These are phyloP conservation scores for Ferrisia virgata DNA, from an alignment of 2,888 invertebrate genomes.

Conservation along the genomic window DNA sequence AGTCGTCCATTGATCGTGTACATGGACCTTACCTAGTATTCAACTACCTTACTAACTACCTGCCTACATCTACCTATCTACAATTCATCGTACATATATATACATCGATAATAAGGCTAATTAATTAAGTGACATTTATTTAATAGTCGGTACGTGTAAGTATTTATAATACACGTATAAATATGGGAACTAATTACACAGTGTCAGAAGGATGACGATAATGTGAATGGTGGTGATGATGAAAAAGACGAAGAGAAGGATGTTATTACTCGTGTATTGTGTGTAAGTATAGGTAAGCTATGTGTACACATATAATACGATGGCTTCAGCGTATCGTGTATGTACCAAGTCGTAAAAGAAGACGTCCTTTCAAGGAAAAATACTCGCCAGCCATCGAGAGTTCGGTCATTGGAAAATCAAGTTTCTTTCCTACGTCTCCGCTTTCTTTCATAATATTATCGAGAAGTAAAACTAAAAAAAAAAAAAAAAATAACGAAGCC, in stretches of 20 bases:
- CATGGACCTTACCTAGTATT: too few relatives aligned
- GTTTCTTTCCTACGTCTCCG: not conserved
- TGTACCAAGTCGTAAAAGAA: not conserved
- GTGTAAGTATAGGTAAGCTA: too few relatives aligned
- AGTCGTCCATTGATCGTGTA: too few relatives aligned
- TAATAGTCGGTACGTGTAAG: not conserved
- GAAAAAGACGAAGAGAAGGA: not conserved
- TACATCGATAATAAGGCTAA: conserved; percentile 1
- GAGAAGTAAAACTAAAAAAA: not conserved
- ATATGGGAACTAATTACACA: conserved; percentile 18
- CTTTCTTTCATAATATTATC: too few relatives aligned
- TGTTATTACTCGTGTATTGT: too few relatives aligned
- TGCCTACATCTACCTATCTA: too few relatives aligned
- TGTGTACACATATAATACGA: not conserved
- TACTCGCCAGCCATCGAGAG: not conserved
- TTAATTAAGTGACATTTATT: conserved; percentile 8
- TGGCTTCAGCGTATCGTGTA: not conserved
- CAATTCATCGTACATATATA: not conserved
- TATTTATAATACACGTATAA: not conserved
- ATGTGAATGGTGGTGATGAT: not conserved
- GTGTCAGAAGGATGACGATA: not conserved
- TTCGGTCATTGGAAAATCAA: not conserved
- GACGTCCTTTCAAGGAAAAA: conserved; percentile 17
- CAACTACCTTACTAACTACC: too few relatives aligned
- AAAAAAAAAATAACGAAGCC: not conserved